phyloP scores from a whole-genome alignment of 2,113 vertebrate species.

The Cynoglossus semilaevis region DNA sequence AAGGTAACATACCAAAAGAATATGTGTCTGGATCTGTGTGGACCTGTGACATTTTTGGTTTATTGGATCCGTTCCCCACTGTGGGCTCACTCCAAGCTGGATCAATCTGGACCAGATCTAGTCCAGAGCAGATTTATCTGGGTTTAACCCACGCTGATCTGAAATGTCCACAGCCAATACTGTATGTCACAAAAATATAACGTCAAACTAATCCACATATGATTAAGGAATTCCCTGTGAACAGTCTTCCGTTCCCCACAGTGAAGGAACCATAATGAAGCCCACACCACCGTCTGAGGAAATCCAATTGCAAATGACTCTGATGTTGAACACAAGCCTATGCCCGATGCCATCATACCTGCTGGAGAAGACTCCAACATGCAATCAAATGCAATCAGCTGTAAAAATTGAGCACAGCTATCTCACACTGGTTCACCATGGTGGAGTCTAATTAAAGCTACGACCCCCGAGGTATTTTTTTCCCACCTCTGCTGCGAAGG shows the following conservation, averaged over 20 bases:
- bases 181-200: neutral
- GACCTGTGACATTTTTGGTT: too few species aligned
- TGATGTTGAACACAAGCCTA: conserved; percentile 18
- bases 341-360: conserved; percentile 18
- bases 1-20: too few species aligned
- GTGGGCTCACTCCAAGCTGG: too few species aligned
- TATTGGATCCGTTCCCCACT: too few species aligned
- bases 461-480: conserved; percentile 53
- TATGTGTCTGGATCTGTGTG: too few species aligned
- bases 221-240: neutral
- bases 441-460: conserved; percentile 66
- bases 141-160: too few species aligned
- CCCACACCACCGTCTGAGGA: conserved; percentile 1
- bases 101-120: too few species aligned
- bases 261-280: conserved; percentile 8
- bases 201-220: conserved; percentile 6
- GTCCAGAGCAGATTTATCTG: too few species aligned
- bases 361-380: conserved; percentile 34
- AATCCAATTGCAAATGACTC: conserved; percentile 28
- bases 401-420: conserved; percentile 27
- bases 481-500: conserved; percentile 35
- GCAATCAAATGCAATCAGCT: conserved; percentile 61
- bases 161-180: neutral
- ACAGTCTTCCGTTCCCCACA: conserved; percentile 11
- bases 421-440: conserved; percentile 41